phyloP scores from a whole-genome alignment of 1,140 invertebrate genomes.

The Drosophila serrata region DNA sequence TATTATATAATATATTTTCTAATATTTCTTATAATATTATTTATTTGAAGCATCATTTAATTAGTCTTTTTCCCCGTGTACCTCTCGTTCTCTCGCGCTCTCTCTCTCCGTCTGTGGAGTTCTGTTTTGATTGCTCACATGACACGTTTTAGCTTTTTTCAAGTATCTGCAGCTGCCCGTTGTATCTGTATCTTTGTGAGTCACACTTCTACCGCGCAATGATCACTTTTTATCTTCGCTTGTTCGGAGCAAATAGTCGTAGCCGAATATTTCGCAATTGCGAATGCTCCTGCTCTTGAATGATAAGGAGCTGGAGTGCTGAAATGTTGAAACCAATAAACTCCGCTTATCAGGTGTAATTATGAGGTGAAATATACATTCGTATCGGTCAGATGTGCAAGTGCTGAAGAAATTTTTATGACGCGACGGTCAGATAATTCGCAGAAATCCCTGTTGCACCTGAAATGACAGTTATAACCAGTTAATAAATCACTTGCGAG shows the following conservation, averaged over 20 bases:
- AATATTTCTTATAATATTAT: neutral
- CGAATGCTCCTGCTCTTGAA: constrained; percentile 27
- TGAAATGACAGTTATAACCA: neutral
- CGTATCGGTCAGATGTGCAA: constrained; percentile 43
- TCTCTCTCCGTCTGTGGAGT: constrained; percentile 11
- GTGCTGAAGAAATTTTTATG: constrained; percentile 10
- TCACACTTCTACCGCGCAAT: constrained; percentile 45
- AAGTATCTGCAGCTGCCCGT: constrained; percentile 25
- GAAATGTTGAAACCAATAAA: constrained; percentile 37
- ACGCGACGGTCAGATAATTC: neutral
- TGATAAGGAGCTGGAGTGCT: constrained; percentile 29
- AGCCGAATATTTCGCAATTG: constrained; percentile 63
- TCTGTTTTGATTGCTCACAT: constrained; percentile 66
- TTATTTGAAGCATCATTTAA: neutral
- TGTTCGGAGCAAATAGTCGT: constrained; percentile 44
- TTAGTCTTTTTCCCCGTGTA: constrained; percentile 2
- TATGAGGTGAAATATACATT: constrained; percentile 3
- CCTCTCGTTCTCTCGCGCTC: neutral
- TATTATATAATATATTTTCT: too few relatives aligned
- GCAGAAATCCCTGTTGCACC: constrained; percentile 2
- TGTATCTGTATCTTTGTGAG: constrained; percentile 55
- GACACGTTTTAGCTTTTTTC: constrained; percentile 71
- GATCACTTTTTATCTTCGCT: constrained; percentile 66
- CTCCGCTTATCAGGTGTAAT: constrained; percentile 19
- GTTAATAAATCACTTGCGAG: neutral